These are phyloP conservation scores for Cyaniris semiargus DNA, from an alignment of 2,888 invertebrate genomes.

Conservation along the genomic window DNA sequence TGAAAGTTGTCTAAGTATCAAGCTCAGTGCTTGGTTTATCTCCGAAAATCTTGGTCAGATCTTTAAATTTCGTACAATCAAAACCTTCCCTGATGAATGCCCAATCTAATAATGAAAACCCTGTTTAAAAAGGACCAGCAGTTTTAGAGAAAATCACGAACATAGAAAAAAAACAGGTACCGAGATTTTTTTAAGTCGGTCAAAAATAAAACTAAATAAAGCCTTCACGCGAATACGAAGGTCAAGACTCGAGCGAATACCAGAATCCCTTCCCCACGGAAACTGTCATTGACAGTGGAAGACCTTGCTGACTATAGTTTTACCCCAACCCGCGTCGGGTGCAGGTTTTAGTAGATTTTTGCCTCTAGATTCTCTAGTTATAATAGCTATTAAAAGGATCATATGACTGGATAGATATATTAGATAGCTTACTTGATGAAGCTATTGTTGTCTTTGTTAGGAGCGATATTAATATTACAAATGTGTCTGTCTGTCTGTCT, in stretches of 20 bases:
- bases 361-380: neutral
- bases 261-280: slow-evolving; percentile 23
- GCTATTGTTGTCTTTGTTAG: neutral
- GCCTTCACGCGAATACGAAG: neutral
- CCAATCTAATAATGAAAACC: no score
- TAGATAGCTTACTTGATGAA: neutral
- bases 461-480: no score
- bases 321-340: neutral
- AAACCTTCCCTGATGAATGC: no score
- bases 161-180: no score
- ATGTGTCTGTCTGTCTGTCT: no score
- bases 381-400: neutral
- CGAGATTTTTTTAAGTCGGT: neutral
- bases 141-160: no score
- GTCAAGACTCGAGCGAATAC: neutral
- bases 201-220: neutral
- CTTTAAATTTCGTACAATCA: no score
- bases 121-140: no score
- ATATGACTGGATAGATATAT: no score
- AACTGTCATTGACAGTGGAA: neutral
- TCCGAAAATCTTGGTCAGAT: no score
- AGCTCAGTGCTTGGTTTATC: no score
- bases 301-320: neutral
- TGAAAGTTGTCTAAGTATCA: no score
- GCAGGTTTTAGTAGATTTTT: slow-evolving; percentile 4